A percentile compares a stretch with the other conserved stretches of the same genome.
phyloP scores from a whole-genome alignment of 2,113 vertebrate species.

The Spea bombifrons region DNA sequence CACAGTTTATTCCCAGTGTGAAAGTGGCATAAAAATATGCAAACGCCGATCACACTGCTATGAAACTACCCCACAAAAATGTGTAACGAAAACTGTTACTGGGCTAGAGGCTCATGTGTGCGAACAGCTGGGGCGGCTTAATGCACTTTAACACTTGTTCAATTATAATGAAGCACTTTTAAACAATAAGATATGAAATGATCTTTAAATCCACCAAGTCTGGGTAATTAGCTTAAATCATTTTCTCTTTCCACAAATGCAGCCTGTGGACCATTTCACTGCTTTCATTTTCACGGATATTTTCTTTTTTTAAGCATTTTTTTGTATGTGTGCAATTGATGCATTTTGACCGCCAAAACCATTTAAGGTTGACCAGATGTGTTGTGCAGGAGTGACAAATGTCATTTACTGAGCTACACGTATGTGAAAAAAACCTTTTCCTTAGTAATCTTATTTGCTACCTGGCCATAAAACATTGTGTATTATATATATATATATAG shows the following conservation, averaged over 20 bases:
- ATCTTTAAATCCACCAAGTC: conserved; percentile 19
- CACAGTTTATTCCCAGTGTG: conserved; percentile 67
- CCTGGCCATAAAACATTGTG: too few relatives aligned
- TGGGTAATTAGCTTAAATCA: conserved; percentile 9
- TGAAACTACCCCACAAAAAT: conserved; percentile 71
- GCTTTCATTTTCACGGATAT: neutral
- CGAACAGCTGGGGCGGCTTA: conserved; percentile 69
- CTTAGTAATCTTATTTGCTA: too few relatives aligned
- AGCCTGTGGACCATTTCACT: neutral
- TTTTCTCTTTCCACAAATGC: neutral
- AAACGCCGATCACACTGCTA: conserved; percentile 58
- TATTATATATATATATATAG: too few relatives aligned
- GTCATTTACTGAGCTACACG: neutral
- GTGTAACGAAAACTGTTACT: conserved; percentile 76
- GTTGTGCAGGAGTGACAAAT: neutral
- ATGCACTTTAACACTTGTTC: conserved; percentile 68
- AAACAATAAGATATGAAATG: conserved; percentile 50
- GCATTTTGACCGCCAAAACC: neutral
- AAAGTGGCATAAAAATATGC: conserved; percentile 65
- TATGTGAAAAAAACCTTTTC: neutral
- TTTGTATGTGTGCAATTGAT: neutral
- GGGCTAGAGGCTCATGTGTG: conserved; percentile 60
- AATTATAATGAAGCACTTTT: conserved; percentile 61
- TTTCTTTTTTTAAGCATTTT: neutral
- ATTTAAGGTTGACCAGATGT: neutral